Evolutionary conservation across 2,888 invertebrate species (phyloP), one percentile per base, ranked within the genome.

Genomic region (Tethea ocularis): DNA sequence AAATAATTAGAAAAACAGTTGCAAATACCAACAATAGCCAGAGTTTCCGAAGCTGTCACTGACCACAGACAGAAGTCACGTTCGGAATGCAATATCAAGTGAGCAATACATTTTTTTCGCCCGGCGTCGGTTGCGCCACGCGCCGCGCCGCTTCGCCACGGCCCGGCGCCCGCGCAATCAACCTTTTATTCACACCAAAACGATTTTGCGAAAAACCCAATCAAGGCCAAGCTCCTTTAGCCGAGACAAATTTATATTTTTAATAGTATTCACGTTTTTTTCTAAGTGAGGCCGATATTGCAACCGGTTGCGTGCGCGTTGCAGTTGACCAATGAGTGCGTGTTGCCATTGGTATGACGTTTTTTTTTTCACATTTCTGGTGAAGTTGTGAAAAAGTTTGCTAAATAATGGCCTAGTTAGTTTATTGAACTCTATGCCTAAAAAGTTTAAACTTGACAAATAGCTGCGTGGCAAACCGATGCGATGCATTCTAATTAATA

Each of bases 181-280:
- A 61, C 72, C 75, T 76, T 80, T 69, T 78, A 82, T 79, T 69
- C 68, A 75, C 64, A 69, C 67, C 66, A 62, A 59, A 66, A 61
- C 62, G 71, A 70, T 88, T 88, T 83, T 46, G 46, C 46, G 87
- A 88, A 87, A 88, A 89, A 89, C 73, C 62, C 70, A 71, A 64
- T 73, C 88, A 91, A 91, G 91, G 91, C 82, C 86, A 69, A 74
- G 78, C 73, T 78, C 81, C 84, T 82, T 83, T 72, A 77, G 82
- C 82, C 33, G 91, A 86, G 83, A 88, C 91, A 86, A 91, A 91
- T 91, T 85, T 85, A 83, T 83, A 82, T 80, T 80, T 54, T 87
- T 86, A 84, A 83, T 83, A 84, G 78, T 74, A 70, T 80, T 74
- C 33, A 13, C 71, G 71, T 75, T 82, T 82, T 79, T 76, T 76